Conservation (phyloP, 2,888 invertebrate genomes). For the Scelioninae gen. 1 region DNA sequence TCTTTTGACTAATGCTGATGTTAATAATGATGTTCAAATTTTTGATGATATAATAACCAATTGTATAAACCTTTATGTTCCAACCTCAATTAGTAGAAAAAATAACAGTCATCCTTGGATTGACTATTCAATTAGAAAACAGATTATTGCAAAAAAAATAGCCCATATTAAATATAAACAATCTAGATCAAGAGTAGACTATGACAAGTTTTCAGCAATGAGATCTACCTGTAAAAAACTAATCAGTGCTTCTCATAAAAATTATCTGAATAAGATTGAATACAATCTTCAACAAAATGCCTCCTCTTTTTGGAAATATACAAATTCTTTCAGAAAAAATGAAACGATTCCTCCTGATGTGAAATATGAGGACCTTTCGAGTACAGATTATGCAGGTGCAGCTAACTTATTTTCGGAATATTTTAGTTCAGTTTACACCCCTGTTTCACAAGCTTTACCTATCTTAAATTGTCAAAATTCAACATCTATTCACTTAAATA, state of each 20-base stretch:
- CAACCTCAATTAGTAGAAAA: neutral
- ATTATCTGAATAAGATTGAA: neutral
- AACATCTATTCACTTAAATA: neutral
- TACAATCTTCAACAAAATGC: neutral
- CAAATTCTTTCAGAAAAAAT: conserved; percentile 6
- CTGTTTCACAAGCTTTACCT: no score
- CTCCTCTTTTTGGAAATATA: conserved; percentile 27
- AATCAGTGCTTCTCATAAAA: neutral
- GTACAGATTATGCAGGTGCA: conserved; percentile 7
- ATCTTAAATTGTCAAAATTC: no score
- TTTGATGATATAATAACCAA: neutral
- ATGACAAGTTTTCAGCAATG: neutral
- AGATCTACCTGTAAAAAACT: neutral
- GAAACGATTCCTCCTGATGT: neutral
- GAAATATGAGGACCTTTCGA: neutral
- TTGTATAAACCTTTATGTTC: conserved; percentile 8
- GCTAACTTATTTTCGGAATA: conserved; percentile 14
- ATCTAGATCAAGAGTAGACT: neutral
- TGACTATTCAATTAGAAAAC: neutral
- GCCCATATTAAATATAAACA: conserved; percentile 13
- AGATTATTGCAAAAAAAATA: conserved; percentile 11
- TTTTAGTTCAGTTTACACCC: conserved; percentile 23
- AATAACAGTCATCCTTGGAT: conserved; percentile 9
- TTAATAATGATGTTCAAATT: neutral
- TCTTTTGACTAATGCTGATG: neutral